Base-by-base conservation (phyloP, 2,888 invertebrate species). In the Fragum sueziense region DNA sequence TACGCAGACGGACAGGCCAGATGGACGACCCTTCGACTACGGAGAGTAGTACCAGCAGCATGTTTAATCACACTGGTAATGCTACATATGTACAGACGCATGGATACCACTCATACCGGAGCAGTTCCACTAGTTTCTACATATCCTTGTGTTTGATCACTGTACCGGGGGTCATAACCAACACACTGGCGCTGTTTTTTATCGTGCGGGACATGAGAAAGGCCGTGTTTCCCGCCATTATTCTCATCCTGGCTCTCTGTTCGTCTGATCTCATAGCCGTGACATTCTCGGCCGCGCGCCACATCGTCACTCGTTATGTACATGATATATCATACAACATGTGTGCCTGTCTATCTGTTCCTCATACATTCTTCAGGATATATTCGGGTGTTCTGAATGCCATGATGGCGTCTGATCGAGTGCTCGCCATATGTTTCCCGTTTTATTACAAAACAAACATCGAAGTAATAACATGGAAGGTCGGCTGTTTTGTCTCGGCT, bases 201-300 rank as follows among this genome's bases (percentile, higher is more conserved):
- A 80, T 84, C 52, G 68, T 78, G 0, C 61, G 76, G 27, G 83
- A 84, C 67, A 62, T 84, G 33, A 75, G 52, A 65, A 84, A 84
- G 70, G 83, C 83, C 1, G 57, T 80, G 2, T 74, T 80, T 25
- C 83, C 83, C 0, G 83, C 83, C 11, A 78, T 84, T 11, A 41
- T 84, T 14, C 41, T 84, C 11, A 29, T 84, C 6, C 33, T 78
- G 1, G 75, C 69, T 1, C 72, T 84, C 3, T 78, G 78, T 47
- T 22, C 31, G 14, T 33, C 74, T 2, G 80, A 84, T 31, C 62
- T 84, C 2, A 67, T 54, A 4, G 76, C 80, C 20, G 71, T 80
- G 0, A 33, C 27, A 2, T 80, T 80, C 29, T 78, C 83, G 4
- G 14, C 62, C 1, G 61, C 70, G n/a, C 65, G 69, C 1, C 83